These are phyloP conservation scores for Panagrolaimus sp. DNA, from an alignment of 1,140 invertebrate species.

Conservation along the genomic window DNA sequence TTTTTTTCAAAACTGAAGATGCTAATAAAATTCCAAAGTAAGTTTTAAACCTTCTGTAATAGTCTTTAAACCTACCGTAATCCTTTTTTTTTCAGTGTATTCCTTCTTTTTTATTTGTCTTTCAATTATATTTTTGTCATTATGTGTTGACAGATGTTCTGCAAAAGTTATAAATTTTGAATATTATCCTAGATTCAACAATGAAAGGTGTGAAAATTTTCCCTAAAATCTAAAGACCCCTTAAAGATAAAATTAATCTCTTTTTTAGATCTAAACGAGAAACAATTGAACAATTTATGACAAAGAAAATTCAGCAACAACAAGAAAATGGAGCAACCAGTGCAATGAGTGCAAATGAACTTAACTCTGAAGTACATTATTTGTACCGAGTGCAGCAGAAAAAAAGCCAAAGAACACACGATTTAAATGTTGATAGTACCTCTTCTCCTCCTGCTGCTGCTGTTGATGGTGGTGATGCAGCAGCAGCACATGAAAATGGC, in stretches of 20 bases:
- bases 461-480: too few species aligned
- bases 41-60: too few species aligned
- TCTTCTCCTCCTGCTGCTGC: too few species aligned
- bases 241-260: not conserved
- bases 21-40: too few species aligned
- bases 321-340: not conserved
- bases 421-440: too few species aligned
- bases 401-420: too few species aligned
- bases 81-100: too few species aligned
- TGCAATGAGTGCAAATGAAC: constrained; percentile 12
- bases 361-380: constrained; percentile 14
- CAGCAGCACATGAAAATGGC: not conserved
- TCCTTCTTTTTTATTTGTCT: too few species aligned
- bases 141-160: constrained; percentile 11
- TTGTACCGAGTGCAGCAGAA: constrained; percentile 14
- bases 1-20: too few species aligned
- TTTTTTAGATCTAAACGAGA: constrained; percentile 6
- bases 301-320: not conserved
- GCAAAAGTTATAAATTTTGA: constrained; percentile 9
- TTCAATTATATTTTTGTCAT: too few species aligned
- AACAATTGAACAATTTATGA: constrained; percentile 12
- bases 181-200: constrained; percentile 6
- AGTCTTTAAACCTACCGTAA: too few species aligned
- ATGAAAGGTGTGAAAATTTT: constrained; percentile 1
- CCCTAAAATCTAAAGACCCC: not conserved